Conservation (phyloP, 2,797 vertebrate genomes). For the Parauchenoglanis punctatus region DNA sequence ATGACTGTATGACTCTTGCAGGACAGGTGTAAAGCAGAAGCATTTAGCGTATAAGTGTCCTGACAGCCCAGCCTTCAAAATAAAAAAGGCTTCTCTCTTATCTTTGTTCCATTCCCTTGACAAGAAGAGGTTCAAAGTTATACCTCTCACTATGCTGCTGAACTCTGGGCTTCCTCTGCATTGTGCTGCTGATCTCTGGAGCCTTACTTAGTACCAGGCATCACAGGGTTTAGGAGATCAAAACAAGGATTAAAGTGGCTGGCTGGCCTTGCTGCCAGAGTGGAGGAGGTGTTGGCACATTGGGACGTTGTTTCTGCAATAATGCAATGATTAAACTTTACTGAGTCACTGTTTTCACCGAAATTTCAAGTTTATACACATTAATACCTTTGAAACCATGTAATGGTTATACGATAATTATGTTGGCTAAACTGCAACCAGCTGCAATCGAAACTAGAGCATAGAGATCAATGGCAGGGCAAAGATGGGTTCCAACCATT, state of each 20-base stretch:
- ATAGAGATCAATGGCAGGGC: slow-evolving; percentile 19
- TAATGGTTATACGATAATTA: slow-evolving; percentile 17
- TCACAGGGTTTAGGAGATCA: slow-evolving; percentile 49
- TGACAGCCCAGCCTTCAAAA: not conserved
- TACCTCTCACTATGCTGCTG: slow-evolving; percentile 47
- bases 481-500: slow-evolving; percentile 28
- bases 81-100: slow-evolving; percentile 30
- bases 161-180: slow-evolving; percentile 45
- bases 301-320: slow-evolving; percentile 19
- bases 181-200: slow-evolving; percentile 30
- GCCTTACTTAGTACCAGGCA: slow-evolving; percentile 35
- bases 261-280: slow-evolving; percentile 32
- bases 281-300: slow-evolving; percentile 43
- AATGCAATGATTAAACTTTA: slow-evolving; percentile 24
- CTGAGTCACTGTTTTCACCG: slow-evolving; percentile 4
- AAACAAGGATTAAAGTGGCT: slow-evolving; percentile 48
- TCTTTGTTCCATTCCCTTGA: slow-evolving; percentile 44
- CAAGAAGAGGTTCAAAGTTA: slow-evolving; percentile 51
- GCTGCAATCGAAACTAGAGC: not conserved
- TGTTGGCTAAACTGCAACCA: not conserved
- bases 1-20: not conserved
- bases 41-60: slow-evolving; percentile 9
- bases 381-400: not conserved
- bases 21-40: not conserved
- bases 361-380: not conserved